Evolutionary conservation across 1,140 invertebrate genomes (phyloP), one percentile per base, ranked within the genome.

Genomic region (Bemisia tabaci): DNA sequence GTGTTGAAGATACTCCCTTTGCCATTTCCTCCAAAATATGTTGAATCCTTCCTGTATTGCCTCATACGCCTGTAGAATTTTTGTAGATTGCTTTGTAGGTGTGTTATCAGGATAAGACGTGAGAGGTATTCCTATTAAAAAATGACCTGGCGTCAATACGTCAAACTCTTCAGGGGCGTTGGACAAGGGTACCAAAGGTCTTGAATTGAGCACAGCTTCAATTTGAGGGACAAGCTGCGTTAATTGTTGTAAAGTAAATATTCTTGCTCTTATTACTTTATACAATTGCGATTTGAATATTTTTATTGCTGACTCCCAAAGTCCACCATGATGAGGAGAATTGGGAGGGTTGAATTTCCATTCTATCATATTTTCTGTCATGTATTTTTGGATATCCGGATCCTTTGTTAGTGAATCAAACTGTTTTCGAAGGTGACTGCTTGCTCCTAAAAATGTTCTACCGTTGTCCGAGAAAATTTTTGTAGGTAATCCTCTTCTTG

Each of bases 401-500:
- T n/a, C n/a, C n/a, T n/a, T n/a, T n/a, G n/a, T n/a, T n/a, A 23
- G 48, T n/a, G 61, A 25, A 33, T 68, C 23, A n/a, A 26, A 9
- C 2, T 48, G 22, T 22, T 5, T 11, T 22, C 59, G 17, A 26
- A 72, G 60, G 5, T 68, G 59, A 23, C 63, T 63, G 1, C 64
- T 22, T 21, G 72, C 70, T 26, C 74, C 73, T 12, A 75, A 68
- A 64, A 76, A 79, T 67, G 78, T 79, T 1, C 72, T 75, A 0
- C 75, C 78, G 60, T 74, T 74, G 65, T 80, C 77, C 0, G 71
- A 73, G 66, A 74, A 72, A 0, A 79, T 74, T 17, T 69, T 65
- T 0, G 21, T n/a, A 12, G 73, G 73, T n/a, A 71, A 64, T 48
- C 78, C 78, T 60, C 79, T 68, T 2, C 77, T 68, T 2, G 73